Evolutionary conservation across 1,140 invertebrate species (phyloP).

Genomic region (Bombus affinis): DNA sequence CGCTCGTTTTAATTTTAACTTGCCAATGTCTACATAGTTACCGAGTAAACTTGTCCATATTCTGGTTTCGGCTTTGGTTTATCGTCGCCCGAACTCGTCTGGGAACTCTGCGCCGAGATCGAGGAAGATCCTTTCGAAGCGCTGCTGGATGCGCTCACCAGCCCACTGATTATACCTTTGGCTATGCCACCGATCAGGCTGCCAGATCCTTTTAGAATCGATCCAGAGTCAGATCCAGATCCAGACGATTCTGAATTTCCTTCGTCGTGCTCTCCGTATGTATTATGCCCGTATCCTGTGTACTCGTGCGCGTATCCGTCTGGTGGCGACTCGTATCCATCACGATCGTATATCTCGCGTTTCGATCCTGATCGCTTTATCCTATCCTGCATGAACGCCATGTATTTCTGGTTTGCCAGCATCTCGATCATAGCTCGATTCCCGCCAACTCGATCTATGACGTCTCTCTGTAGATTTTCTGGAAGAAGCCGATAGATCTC

Average conservation of each 20-base stretch:
- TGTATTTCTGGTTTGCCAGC: slow-evolving; percentile 67
- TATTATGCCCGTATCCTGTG: background rate
- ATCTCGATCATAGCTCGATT: slow-evolving; percentile 53
- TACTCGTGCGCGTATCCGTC: background rate
- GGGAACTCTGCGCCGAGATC: slow-evolving; percentile 14
- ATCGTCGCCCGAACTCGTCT: background rate
- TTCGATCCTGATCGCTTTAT: slow-evolving; percentile 66
- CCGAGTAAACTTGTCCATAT: slow-evolving; percentile 65
- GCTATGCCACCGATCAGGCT: slow-evolving; percentile 74
- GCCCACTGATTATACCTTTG: slow-evolving; percentile 74
- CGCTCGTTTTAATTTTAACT: background rate
- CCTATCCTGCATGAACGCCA: slow-evolving; percentile 71
- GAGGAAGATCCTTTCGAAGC: slow-evolving; percentile 69
- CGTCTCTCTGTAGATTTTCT: slow-evolving; percentile 10
- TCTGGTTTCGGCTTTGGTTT: slow-evolving; percentile 39
- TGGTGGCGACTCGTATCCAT: background rate
- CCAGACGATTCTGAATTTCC: background rate
- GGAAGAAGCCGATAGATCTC: slow-evolving; percentile 48
- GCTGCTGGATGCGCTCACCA: slow-evolving; percentile 74
- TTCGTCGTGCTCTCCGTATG: background rate
- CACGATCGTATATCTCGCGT: background rate
- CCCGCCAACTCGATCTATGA: slow-evolving; percentile 64
- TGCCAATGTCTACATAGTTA: slow-evolving; percentile 52
- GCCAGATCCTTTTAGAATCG: slow-evolving; percentile 33
- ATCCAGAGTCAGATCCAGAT: slow-evolving; percentile 38